These are phyloP conservation scores for Tragulus kanchil DNA, from an alignment of 2,113 vertebrate genomes.

Conservation along the genomic window DNA sequence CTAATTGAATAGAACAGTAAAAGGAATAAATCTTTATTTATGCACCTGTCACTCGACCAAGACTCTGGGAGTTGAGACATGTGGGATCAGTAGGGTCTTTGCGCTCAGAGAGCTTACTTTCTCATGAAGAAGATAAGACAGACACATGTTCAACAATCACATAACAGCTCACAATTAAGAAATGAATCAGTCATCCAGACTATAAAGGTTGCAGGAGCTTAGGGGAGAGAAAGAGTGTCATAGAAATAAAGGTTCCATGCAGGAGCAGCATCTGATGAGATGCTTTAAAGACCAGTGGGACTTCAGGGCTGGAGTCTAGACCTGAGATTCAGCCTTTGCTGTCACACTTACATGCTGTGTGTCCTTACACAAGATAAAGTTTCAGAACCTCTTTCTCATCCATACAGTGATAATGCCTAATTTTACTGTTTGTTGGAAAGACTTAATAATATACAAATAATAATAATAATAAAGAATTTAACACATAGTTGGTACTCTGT, in stretches of 20 bases:
- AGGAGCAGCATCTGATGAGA: neutral
- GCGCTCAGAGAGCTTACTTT: slow-evolving; percentile 2
- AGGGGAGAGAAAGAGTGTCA: neutral
- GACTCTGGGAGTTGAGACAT: neutral
- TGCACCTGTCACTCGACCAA: neutral
- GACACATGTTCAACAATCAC: neutral
- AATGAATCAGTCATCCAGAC: neutral
- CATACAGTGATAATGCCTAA: neutral
- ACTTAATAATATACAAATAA: neutral
- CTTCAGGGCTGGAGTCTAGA: neutral
- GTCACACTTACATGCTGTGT: neutral
- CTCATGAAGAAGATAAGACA: slow-evolving; percentile 37
- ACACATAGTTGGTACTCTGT: neutral
- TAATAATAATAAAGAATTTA: neutral
- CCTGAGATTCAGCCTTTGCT: neutral
- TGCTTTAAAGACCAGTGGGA: neutral
- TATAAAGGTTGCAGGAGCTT: neutral
- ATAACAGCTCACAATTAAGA: neutral
- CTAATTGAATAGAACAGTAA: neutral
- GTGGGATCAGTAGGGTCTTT: neutral
- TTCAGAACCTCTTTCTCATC: neutral
- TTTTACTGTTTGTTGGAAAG: neutral
- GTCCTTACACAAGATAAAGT: slow-evolving; percentile 6
- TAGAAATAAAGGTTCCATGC: neutral
- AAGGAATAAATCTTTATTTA: neutral